Percentiles rank a stretch among this genome's conserved stretches.
These are phyloP conservation scores for Phylloscopus trochiloides DNA, from an alignment of 2,113 vertebrate species.

Conservation along the genomic window DNA sequence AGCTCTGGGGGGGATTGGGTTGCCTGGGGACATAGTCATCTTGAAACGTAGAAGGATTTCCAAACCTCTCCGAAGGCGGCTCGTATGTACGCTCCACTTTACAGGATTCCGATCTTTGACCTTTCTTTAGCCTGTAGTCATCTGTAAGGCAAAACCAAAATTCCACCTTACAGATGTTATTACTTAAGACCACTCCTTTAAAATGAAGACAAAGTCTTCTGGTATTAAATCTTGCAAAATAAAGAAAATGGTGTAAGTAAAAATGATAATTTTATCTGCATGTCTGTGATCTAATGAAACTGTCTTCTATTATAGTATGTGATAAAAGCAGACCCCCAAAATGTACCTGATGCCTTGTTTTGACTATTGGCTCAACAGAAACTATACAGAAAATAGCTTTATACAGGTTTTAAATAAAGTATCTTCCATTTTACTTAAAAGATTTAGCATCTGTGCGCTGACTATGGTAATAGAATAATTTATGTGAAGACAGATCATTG, in stretches of 20 bases:
- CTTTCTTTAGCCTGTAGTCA: conserved; percentile 77
- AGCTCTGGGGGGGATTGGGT: conserved; percentile 62
- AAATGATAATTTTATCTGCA: not conserved
- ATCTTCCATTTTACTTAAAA: not conserved
- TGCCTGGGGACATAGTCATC: conserved; percentile 75
- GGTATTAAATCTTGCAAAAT: not conserved
- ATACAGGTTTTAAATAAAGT: not conserved
- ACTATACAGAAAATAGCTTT: not conserved
- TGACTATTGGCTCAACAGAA: not conserved
- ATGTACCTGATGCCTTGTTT: not conserved
- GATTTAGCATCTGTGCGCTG: not conserved
- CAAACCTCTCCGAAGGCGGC: conserved; percentile 76
- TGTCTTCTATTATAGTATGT: not conserved
- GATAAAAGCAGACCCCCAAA: not conserved
- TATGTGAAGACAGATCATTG: not conserved
- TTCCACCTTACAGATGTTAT: not conserved
- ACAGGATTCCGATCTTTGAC: conserved; percentile 67
- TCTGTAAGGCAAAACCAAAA: conserved; percentile 70
- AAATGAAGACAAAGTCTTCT: not conserved
- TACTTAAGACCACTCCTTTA: not conserved
- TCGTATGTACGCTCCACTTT: conserved; percentile 72
- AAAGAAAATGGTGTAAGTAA: not conserved
- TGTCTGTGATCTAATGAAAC: not conserved
- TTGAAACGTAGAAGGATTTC: conserved; percentile 82
- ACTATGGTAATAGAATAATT: not conserved